Percentiles rank a stretch among this genome's conserved stretches.
These are phyloP conservation scores for Poeciliopsis turrubarensis DNA, from an alignment of 2,113 vertebrate species.

Conservation along the genomic window DNA sequence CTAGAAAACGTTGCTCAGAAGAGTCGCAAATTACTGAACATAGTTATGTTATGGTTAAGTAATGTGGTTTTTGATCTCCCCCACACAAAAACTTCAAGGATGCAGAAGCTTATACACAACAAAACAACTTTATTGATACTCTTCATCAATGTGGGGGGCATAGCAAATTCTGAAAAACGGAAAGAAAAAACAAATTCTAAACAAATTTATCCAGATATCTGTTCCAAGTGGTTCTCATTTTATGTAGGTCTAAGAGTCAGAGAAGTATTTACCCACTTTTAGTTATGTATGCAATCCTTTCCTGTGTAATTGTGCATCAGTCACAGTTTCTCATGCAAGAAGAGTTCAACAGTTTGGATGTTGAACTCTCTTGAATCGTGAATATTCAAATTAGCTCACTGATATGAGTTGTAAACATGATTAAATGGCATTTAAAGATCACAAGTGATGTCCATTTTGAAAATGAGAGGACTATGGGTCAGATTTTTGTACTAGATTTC, in stretches of 20 bases:
- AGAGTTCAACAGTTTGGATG: background rate
- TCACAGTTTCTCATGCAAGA: background rate
- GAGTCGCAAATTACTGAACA: slow-evolving; percentile 9
- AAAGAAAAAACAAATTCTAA: background rate
- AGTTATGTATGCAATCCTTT: background rate
- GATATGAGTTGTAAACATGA: background rate
- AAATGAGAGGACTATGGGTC: background rate
- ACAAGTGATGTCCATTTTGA: background rate
- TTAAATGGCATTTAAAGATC: slow-evolving; percentile 1
- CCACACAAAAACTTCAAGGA: background rate
- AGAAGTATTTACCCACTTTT: background rate
- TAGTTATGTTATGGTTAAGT: slow-evolving; percentile 44
- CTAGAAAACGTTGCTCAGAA: slow-evolving; percentile 1
- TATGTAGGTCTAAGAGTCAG: background rate
- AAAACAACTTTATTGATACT: background rate
- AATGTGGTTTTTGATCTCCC: slow-evolving; percentile 10
- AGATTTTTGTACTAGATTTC: background rate
- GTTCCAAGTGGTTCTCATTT: background rate
- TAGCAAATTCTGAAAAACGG: background rate
- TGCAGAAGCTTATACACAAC: slow-evolving; percentile 6
- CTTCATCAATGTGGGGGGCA: background rate
- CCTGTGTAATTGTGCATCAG: background rate
- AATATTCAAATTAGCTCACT: slow-evolving; percentile 7
- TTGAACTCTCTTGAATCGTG: background rate
- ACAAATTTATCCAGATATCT: background rate